These are phyloP conservation scores for Epinotia brunnichana DNA, from an alignment of 2,888 invertebrate genomes.

Conservation along the genomic window DNA sequence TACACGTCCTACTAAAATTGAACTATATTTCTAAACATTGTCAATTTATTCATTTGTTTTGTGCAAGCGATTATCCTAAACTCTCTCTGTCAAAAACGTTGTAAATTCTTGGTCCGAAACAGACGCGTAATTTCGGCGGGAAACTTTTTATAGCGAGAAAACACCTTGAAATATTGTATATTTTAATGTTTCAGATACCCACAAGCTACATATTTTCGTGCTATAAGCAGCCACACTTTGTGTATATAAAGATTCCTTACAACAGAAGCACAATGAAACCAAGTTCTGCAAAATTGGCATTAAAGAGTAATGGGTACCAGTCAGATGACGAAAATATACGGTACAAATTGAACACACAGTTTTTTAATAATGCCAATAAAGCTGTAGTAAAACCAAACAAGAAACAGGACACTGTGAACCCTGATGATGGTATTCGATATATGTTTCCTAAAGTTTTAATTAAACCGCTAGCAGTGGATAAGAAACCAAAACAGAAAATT, in stretches of 20 bases:
- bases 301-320: constrained; percentile 67
- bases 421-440: constrained; percentile 70
- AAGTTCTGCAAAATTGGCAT: constrained; percentile 50
- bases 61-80: neutral
- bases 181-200: constrained; percentile 50
- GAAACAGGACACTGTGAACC: constrained; percentile 50
- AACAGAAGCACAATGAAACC: constrained; percentile 33
- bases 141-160: constrained; percentile 49
- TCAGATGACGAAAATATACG: constrained; percentile 76
- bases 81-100: constrained; percentile 24
- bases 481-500: constrained; percentile 71
- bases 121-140: constrained; percentile 62
- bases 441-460: constrained; percentile 66
- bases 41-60: neutral
- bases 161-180: constrained; percentile 22
- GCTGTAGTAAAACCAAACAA: constrained; percentile 54
- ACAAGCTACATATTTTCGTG: constrained; percentile 3
- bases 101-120: neutral
- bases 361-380: constrained; percentile 59
- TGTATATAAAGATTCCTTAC: constrained; percentile 2
- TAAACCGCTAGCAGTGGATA: constrained; percentile 60
- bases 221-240: neutral
- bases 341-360: constrained; percentile 72
- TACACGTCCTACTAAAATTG: neutral
- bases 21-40: constrained; percentile 6